Evolutionary conservation across 2,113 vertebrate genomes (phyloP), one percentile per base, ranked within the genome.

Genomic region (Marmota flaviventris): DNA sequence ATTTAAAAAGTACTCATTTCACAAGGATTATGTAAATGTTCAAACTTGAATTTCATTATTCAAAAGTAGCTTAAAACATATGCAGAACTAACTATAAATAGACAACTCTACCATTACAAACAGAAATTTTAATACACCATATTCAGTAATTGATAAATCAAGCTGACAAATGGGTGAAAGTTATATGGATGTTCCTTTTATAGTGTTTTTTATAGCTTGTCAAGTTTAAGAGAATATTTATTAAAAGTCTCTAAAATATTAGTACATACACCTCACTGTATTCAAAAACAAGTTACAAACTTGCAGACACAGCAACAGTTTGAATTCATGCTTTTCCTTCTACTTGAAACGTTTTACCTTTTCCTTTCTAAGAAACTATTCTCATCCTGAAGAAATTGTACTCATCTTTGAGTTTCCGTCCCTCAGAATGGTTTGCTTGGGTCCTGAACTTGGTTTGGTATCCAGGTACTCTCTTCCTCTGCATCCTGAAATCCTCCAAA

Each of bases 31-130:
- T 11, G 70, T 86, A 61, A 84, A 72, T 72, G 89, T 67, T 85
- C 12, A 78, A 56, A 89, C 27, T 85, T 92, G n/a, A 93, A 93
- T 92, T 45, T 85, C 2, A 18, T 79, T 63, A 58, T 34, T 77
- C 22, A 96, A 76, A 69, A 13, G 86, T 48, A 90, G 32, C 4
- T 95, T 84, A 75, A 86, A 84, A 82, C 10, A 51, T 69, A 29
- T 34, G 39, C 20, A 42, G 42, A 61, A 73, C 77, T 79, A 61
- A 34, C 32, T 78, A 25, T 87, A 83, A 92, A 82, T 18, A 8
- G 20, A 45, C 0, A 96, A 24, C 42, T 76, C 22, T 27, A 70
- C 17, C 14, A 85, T 79, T 78, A 45, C 85, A 53, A 81, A 7
- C 18, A 96, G 14, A 90, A 5, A 87, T 51, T 82, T 92, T 97